Evolutionary conservation across 2,888 invertebrate species (phyloP), one percentile per base, ranked within the genome.

Genomic region (Crepidodera aurea): DNA sequence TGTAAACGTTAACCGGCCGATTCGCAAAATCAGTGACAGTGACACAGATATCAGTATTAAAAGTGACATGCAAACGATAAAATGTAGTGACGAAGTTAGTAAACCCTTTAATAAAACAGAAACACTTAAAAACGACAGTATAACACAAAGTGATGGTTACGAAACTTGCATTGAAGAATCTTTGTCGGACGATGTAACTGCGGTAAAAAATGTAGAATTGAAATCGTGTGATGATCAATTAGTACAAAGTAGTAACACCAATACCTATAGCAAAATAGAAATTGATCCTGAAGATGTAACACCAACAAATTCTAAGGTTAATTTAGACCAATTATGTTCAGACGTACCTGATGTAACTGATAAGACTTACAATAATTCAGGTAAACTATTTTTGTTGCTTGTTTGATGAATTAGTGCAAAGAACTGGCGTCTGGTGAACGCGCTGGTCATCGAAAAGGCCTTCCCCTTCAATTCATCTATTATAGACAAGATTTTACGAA

Each of bases 161-260:
- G 87, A 87, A 78, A 87, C 87, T 2, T 87, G 87, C 76, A 77
- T 86, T 60, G 87, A 87, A 66, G 87, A 87, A 60, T 86, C 86
- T 57, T 83, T 85, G 40, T 81, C 83, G 34, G 80, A 80, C 12
- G 80, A 80, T 12, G 44, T 40, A 12, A 60, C 42, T n/a, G 16
- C 67, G 34, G 19, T 27, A 10, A 39, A 48, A 53, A 54, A 22
- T 29, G 27, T 13, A 40, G 59, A 68, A 62, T 60, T 54, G 54
- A 57, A 65, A 46, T 8, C 27, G 15, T 34, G 15, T 51, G 50
- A 60, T 57, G 53, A 58, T 39, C 51, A 39, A 18, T 62, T 42
- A 63, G 67, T 65, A 61, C 65, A 70, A 69, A 71, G 51, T 19
- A 37, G 39, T 55, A 58, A 60, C 34, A 51, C 54, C 51, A 67